phyloP scores from a whole-genome alignment of 2,888 invertebrate species.

The Standfussiana lucernea region DNA sequence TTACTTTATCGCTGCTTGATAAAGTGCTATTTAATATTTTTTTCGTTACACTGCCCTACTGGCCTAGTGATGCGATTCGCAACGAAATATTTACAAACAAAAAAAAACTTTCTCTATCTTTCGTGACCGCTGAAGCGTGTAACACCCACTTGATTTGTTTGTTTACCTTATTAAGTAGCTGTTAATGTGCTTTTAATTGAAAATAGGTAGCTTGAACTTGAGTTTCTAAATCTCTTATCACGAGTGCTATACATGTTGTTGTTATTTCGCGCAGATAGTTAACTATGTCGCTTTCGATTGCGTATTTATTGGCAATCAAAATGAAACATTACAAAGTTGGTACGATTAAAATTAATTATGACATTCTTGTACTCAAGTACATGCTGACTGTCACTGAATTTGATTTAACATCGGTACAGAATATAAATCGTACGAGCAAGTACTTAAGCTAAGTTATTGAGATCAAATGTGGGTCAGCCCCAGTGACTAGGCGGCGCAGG shows the following conservation, averaged over 20 bases:
- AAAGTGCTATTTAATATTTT: constrained; percentile 66
- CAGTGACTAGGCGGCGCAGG: constrained; percentile 65
- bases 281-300: constrained; percentile 28
- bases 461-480: constrained; percentile 75
- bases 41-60: constrained; percentile 72
- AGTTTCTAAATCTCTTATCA: constrained; percentile 49
- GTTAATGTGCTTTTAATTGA: constrained; percentile 44
- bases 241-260: constrained; percentile 23
- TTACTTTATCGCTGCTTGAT: constrained; percentile 73
- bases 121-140: constrained; percentile 47
- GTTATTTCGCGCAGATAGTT: constrained; percentile 24
- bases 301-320: constrained; percentile 45
- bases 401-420: constrained; percentile 62
- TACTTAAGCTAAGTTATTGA: constrained; percentile 59
- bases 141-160: constrained; percentile 45
- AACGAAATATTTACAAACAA: constrained; percentile 55
- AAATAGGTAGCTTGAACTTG: constrained; percentile 48
- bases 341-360: constrained; percentile 54
- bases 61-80: constrained; percentile 62
- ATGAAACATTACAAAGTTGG: constrained; percentile 34
- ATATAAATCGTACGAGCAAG: constrained; percentile 62
- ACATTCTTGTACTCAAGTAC: constrained; percentile 44
- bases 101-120: constrained; percentile 53
- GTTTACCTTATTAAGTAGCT: constrained; percentile 31
- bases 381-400: constrained; percentile 54